Evolutionary conservation across 1,140 invertebrate species (phyloP), one percentile per base, ranked within the genome.

Genomic region (Euborellia annulipes): DNA sequence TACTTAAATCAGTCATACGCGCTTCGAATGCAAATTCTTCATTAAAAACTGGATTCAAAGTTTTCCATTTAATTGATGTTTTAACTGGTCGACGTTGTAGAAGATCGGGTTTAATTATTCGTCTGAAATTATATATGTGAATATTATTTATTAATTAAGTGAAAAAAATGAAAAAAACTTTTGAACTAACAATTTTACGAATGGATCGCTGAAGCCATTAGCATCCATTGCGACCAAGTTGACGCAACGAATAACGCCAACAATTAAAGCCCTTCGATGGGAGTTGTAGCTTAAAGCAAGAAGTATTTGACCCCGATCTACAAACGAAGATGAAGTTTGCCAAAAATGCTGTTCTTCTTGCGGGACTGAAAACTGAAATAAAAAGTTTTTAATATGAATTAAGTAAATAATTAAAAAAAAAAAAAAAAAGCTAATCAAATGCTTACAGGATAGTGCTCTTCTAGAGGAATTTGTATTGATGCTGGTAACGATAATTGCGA

Each of bases 1-100:
- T 83, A 22, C 79, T 75, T 50, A 94, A 67, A 55, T 92, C 88
- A 42, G 79, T 83, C 23, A 84, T 78, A 48, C 83, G 76, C 16
- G 86, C 84, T 59, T 90, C 82, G 57, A 94, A 92, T 20, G 73
- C 66, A 62, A 93, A 92, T 59, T 91, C 86, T 70, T 94, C 89
- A 62, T 92, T 88, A 69, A 78, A 95, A 52, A 91, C 79, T 21
- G 91, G 90, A 67, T 92, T 93, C 37, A 94, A 61, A 38, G 88
- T 93, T 56, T 86, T 82, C 81, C 90, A 90, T 65, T 93, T 93
- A 38, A 88, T 79, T 9, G 78, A 76, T 7, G 89, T 91, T 60
- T 86, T 91, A 27, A 27, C 23, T 6, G 23, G 23, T 59, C 82
- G 59, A 57, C 22, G 72, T 78, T 54, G 68, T 74, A 27, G 11